A percentile compares a stretch with the other conserved stretches of the same genome.
phyloP scores from a whole-genome alignment of 2,888 invertebrate genomes.

The Cephus runcator region DNA sequence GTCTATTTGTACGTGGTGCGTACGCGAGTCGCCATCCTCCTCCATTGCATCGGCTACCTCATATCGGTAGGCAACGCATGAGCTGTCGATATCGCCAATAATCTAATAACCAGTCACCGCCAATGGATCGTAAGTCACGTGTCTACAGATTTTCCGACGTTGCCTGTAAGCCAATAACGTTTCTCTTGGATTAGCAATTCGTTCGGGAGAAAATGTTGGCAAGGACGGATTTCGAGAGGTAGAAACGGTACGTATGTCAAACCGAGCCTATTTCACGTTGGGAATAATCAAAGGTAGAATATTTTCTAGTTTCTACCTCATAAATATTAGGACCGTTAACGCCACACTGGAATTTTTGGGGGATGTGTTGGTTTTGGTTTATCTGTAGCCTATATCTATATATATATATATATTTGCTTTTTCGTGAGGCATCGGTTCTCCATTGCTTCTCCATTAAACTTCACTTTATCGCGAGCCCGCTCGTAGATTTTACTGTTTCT shows the following conservation, averaged over 20 bases:
- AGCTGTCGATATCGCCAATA: constrained; percentile 64
- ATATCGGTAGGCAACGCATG: constrained; percentile 33
- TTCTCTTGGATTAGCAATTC: constrained; percentile 39
- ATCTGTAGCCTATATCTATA: not conserved
- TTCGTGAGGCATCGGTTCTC: not conserved
- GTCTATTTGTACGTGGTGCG: constrained; percentile 16
- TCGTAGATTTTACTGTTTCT: not conserved
- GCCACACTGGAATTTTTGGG: not conserved
- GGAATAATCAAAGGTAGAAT: not conserved
- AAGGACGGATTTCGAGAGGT: not conserved
- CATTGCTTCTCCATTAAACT: not conserved
- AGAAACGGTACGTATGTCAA: not conserved
- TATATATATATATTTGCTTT: not conserved
- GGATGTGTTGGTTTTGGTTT: not conserved
- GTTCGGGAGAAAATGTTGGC: not conserved
- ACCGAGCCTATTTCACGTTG: not conserved
- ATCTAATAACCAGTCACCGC: constrained; percentile 65
- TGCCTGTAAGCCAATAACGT: constrained; percentile 34
- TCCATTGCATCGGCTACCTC: constrained; percentile 35
- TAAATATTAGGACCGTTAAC: not conserved
- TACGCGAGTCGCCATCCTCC: constrained; percentile 33
- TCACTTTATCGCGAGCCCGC: not conserved
- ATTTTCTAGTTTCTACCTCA: not conserved
- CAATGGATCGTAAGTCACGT: constrained; percentile 59
- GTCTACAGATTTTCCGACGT: constrained; percentile 53